Evolutionary conservation across 2,888 invertebrate species (phyloP).

Genomic region (Macroteleia sp.): DNA sequence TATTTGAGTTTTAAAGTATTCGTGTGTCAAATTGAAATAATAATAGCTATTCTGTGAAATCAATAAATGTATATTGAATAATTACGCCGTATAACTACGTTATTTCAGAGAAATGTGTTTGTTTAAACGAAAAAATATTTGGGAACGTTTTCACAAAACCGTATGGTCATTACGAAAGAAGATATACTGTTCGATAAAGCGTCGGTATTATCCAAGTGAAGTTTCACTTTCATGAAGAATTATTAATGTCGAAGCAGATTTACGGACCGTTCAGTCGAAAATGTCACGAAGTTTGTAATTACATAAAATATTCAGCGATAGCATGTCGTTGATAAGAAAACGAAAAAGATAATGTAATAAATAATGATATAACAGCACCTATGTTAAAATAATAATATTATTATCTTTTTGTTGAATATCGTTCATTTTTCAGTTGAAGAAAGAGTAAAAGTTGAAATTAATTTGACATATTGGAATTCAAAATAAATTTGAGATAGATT

Average conservation of each 20-base stretch:
- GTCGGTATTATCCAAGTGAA: slow-evolving; percentile 30
- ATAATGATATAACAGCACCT: too few species aligned
- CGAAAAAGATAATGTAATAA: too few species aligned
- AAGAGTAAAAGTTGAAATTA: too few species aligned
- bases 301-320: neutral
- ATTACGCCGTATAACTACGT: neutral
- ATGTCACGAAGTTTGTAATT: slow-evolving; percentile 4
- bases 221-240: slow-evolving; percentile 38
- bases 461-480: too few species aligned
- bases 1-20: slow-evolving; percentile 6
- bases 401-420: too few species aligned
- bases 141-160: neutral
- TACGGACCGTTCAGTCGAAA: neutral
- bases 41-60: slow-evolving; percentile 3
- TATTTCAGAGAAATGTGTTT: neutral
- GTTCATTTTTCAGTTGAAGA: too few species aligned
- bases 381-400: too few species aligned
- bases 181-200: slow-evolving; percentile 19
- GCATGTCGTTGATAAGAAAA: neutral
- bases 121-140: neutral
- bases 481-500: too few species aligned
- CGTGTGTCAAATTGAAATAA: slow-evolving; percentile 12
- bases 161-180: neutral
- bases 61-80: slow-evolving; percentile 4
- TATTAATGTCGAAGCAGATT: slow-evolving; percentile 36